Percentiles rank a stretch among this genome's conserved stretches.
Conservation (phyloP, 2,113 vertebrate genomes). For the Oryzias melastigma region DNA sequence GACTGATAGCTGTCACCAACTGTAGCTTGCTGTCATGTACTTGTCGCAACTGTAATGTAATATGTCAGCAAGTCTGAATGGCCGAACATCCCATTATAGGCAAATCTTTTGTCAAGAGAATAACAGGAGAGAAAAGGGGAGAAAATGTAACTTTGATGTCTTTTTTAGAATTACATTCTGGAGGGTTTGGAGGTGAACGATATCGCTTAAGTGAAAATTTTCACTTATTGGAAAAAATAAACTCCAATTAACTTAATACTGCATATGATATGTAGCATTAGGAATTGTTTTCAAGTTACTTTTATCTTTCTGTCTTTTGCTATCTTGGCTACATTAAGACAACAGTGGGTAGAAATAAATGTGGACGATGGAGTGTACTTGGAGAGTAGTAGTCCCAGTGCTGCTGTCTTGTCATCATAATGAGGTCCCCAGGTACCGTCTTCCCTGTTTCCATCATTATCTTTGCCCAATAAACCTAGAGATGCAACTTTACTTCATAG, state of each 20-base stretch:
- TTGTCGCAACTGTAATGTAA: conserved; percentile 48
- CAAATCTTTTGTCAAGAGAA: conserved; percentile 47
- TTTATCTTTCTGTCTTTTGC: background rate
- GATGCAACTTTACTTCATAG: conserved; percentile 41
- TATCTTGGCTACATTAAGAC: conserved; percentile 12
- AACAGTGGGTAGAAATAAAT: conserved; percentile 9
- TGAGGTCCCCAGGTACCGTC: conserved; percentile 75
- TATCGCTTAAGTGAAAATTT: conserved; percentile 1
- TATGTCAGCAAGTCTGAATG: conserved; percentile 39
- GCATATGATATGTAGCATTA: background rate
- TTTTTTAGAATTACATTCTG: background rate
- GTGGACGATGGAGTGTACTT: conserved; percentile 15
- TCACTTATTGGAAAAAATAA: background rate
- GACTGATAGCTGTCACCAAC: conserved; percentile 61
- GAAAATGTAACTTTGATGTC: conserved; percentile 5
- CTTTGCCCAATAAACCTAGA: conserved; percentile 50
- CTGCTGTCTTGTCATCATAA: conserved; percentile 60
- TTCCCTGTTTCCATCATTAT: conserved; percentile 61
- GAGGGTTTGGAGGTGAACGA: background rate
- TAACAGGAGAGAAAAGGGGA: background rate
- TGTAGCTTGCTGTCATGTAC: conserved; percentile 53
- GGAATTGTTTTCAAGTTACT: background rate
- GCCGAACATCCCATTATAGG: conserved; percentile 25
- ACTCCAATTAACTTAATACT: background rate
- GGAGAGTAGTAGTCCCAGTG: conserved; percentile 38